Evolutionary conservation across 2,797 vertebrate genomes (phyloP).

Genomic region (Acrocephalus scirpaceus): DNA sequence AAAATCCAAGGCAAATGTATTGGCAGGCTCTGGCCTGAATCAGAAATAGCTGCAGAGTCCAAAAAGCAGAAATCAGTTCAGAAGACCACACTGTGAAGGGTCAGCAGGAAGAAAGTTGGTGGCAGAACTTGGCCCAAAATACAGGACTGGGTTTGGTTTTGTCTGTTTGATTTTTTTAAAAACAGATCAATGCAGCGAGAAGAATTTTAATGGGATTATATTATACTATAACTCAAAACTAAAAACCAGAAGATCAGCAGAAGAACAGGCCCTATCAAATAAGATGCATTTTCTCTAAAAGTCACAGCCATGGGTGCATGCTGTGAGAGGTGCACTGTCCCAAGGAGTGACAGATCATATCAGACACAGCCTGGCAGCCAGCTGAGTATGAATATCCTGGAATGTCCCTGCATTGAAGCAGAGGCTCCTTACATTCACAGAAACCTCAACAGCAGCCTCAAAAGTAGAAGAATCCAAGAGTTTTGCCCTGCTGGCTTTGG

Average conservation of each 20-base stretch:
- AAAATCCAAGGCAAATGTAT: constrained; percentile 18
- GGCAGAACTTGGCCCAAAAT: neutral
- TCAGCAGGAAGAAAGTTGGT: neutral
- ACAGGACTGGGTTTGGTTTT: neutral
- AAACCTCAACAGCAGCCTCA: neutral
- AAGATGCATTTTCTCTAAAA: neutral
- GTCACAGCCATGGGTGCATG: neutral
- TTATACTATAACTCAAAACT: neutral
- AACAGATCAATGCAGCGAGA: neutral
- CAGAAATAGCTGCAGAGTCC: neutral
- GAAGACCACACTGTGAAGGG: neutral
- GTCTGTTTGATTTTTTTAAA: neutral
- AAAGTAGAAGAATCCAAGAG: neutral
- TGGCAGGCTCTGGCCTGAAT: neutral
- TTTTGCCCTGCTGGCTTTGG: neutral
- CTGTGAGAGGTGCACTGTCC: neutral
- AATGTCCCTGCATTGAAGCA: neutral
- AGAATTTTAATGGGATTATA: neutral
- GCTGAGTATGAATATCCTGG: neutral
- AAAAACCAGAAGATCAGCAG: neutral
- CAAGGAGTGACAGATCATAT: neutral
- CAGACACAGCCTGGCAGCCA: neutral
- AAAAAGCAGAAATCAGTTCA: neutral
- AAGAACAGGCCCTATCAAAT: neutral
- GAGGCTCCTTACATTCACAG: neutral